Base-by-base conservation (phyloP, 2,113 vertebrate genomes). In the Psephotus haematonotus region DNA sequence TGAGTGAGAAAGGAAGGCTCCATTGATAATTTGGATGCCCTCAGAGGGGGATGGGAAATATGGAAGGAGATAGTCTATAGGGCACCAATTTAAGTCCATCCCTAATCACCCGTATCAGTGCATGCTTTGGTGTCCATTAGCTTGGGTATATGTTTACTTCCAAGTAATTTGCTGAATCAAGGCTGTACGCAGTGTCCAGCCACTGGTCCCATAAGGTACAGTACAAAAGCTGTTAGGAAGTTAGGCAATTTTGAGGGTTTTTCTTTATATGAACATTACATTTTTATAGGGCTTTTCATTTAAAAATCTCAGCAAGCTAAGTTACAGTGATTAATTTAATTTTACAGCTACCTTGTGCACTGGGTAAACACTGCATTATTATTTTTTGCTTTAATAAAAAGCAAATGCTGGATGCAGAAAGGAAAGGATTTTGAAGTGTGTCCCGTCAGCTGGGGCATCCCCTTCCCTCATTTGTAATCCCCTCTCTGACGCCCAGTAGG, bases 241-340 rank as follows among this genome's bases (percentile, higher is more conserved):
- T 72, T 62, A 77, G 59, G 84, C 67, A 85, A 39, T 96, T 94
- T 80, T 77, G 82, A 93, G 62, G 13, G 74, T 81, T 59, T 95
- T 92, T 86, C 68, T 95, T 95, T 72, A 84, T 79, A 37, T 82
- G 71, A 88, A 90, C 82, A 57, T 94, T 35, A 33, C 8, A 44
- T 85, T 92, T 92, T 96, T 95, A 96, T 86, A 70, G 89, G 35
- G 13, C 25, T 94, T 95, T 90, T 96, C 39, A 85, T 76, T 96
- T 86, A 82, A 95, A 83, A 88, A 91, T 80, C 78, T 90, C 90
- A 94, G 91, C 84, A 95, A 92, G 62, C 84, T 78, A 79, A 92
- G 93, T 53, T 92, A 70, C 68, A 87, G 46, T 55, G 82, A 96
- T 93, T 91, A 96, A 96, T 97, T 95, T 96, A 92, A 88, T 93